A percentile compares a stretch with the other conserved stretches of the same genome.
phyloP scores from a whole-genome alignment of 1,140 invertebrate species.

The Hylaeus volcanicus region DNA sequence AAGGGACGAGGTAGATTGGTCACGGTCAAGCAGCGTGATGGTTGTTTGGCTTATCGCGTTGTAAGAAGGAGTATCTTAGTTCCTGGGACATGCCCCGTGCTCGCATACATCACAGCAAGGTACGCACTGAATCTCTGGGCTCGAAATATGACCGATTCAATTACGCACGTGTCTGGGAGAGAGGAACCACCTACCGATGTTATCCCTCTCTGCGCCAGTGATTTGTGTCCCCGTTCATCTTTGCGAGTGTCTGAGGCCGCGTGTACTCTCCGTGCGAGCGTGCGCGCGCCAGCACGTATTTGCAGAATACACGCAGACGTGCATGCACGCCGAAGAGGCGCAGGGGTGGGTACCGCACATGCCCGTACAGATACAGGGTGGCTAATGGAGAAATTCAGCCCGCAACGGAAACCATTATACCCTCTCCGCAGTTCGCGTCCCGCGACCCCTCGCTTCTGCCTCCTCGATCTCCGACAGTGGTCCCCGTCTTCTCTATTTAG shows the following conservation, averaged over 20 bases:
- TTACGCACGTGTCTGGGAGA: slow-evolving; percentile 56
- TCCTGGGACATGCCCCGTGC: too few species aligned
- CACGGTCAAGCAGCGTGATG: too few species aligned
- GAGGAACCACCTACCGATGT: slow-evolving; percentile 56
- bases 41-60: not conserved
- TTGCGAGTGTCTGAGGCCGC: slow-evolving; percentile 54
- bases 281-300: slow-evolving; percentile 20
- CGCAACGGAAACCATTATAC: slow-evolving; percentile 65
- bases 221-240: slow-evolving; percentile 64
- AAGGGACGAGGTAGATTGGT: too few species aligned
- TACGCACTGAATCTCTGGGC: slow-evolving; percentile 30
- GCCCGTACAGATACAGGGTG: slow-evolving; percentile 50
- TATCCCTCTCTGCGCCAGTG: slow-evolving; percentile 61
- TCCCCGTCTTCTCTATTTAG: slow-evolving; percentile 61
- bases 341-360: not conserved
- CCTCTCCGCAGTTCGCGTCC: slow-evolving; percentile 6
- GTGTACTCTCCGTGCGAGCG: slow-evolving; percentile 21
- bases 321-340: not conserved
- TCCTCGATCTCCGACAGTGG: slow-evolving; percentile 33
- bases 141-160: slow-evolving; percentile 59
- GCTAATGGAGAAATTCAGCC: slow-evolving; percentile 70
- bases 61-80: slow-evolving; percentile 15
- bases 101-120: slow-evolving; percentile 24
- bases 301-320: slow-evolving; percentile 1
- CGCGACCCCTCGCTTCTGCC: slow-evolving; percentile 12